Evolutionary conservation across 1,140 invertebrate species (phyloP).

Genomic region (Drosophila equinoxialis): DNA sequence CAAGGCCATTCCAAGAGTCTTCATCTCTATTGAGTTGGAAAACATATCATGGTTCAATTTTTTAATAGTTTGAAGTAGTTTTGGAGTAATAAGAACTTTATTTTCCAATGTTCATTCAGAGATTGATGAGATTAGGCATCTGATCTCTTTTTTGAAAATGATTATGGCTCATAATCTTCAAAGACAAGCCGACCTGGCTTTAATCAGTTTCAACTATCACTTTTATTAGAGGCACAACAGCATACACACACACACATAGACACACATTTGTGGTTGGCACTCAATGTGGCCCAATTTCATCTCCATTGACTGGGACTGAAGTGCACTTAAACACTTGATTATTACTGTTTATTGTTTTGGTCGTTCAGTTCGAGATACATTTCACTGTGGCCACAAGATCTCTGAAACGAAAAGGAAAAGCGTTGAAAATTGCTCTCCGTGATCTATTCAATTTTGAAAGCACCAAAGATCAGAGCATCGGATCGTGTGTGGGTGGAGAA

Average conservation of each 20-base stretch:
- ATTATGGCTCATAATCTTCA: slow-evolving; percentile 1
- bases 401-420: slow-evolving; percentile 68
- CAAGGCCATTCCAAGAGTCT: no score
- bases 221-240: slow-evolving; percentile 32
- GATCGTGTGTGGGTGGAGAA: slow-evolving; percentile 64
- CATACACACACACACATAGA: neutral
- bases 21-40: no score
- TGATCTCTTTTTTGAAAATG: neutral
- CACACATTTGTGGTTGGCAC: slow-evolving; percentile 54
- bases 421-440: slow-evolving; percentile 71
- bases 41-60: no score
- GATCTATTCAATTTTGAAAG: slow-evolving; percentile 57
- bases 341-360: slow-evolving; percentile 62
- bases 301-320: slow-evolving; percentile 41
- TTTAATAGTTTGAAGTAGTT: no score
- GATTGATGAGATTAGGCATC: neutral
- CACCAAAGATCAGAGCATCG: slow-evolving; percentile 24
- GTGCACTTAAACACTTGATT: slow-evolving; percentile 48
- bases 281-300: slow-evolving; percentile 72
- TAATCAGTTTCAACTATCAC: slow-evolving; percentile 62
- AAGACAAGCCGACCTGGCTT: slow-evolving; percentile 35
- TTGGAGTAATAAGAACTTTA: no score
- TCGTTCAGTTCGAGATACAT: slow-evolving; percentile 49
- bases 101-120: neutral
- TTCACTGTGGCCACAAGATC: slow-evolving; percentile 42